Evolutionary conservation across 2,797 vertebrate species (phyloP), one percentile per base, ranked within the genome.

Genomic region (Chelon labrosus): DNA sequence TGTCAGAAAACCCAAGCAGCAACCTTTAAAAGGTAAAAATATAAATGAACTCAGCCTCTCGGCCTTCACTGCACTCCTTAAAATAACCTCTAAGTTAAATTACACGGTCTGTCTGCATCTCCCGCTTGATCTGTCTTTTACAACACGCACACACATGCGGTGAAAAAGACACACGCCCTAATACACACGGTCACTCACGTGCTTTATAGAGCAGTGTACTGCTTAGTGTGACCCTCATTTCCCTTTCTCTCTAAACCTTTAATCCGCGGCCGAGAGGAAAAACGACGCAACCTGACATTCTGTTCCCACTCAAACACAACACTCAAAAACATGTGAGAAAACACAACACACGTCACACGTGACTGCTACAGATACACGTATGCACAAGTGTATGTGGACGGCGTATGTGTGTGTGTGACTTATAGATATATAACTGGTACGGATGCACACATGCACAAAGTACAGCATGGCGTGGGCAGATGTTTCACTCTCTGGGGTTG

Each of bases 191-290:
- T 57, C 38, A 31, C 50, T 58, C 73, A 84, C 38, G 10, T 77
- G 77, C 65, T 62, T 16, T 61, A 65, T 65, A 54, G 65, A 77
- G 70, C 73, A 72, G 61, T 56, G 65, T 42, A 56, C 76, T 80
- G 85, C 88, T 84, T 85, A 81, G 65, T 65, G 75, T 80, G 75
- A 85, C 84, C 86, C 86, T 92, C 88, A 89, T 87, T 85, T 89
- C 83, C 80, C 51, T 68, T 83, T 51, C 62, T 73, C 77, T 66
- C 62, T 91, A 90, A 93, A 92, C 85, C 89, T 88, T 90, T 91
- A 91, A 94, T 92, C 91, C 80, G 58, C 31, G 47, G 76, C 70
- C 65, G 62, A 77, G 76, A 31, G 58, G n/a, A 55, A 65, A 85
- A 77, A 83, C 85, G 65, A 91, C 62, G 75, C 66, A 90, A 90